Evolutionary conservation across 2,113 vertebrate species (phyloP).

Genomic region (Engraulis encrasicolus): DNA sequence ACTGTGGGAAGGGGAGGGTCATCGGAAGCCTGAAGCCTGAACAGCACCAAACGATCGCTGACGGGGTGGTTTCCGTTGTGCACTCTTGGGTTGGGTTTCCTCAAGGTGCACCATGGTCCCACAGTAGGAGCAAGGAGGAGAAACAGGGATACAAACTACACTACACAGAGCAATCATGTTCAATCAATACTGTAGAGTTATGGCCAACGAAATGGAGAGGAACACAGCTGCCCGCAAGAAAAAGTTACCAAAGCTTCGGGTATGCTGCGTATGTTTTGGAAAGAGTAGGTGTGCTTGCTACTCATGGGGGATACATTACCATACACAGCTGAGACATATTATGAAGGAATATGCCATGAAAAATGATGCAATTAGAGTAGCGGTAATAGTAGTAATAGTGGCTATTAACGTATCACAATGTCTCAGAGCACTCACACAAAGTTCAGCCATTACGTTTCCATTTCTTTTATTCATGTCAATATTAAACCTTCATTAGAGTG

Average conservation of each 20-base stretch:
- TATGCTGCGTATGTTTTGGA: no score
- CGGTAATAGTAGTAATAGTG: neutral
- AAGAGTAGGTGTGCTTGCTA: no score
- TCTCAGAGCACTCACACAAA: neutral
- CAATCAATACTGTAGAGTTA: constrained; percentile 33
- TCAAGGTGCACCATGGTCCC: constrained; percentile 56
- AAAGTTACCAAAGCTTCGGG: neutral
- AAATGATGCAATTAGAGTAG: no score
- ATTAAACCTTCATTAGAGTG: neutral
- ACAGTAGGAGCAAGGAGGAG: constrained; percentile 27
- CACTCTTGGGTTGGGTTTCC: constrained; percentile 70
- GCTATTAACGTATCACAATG: neutral
- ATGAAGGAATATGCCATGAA: no score
- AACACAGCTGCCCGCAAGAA: neutral
- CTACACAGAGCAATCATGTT: constrained; percentile 45
- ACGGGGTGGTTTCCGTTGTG: constrained; percentile 59
- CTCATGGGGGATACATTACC: no score
- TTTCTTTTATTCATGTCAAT: neutral
- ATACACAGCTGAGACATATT: no score
- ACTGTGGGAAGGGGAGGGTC: constrained; percentile 47
- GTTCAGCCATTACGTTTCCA: neutral
- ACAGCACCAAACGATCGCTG: constrained; percentile 47
- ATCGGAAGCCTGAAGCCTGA: constrained; percentile 52
- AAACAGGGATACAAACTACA: constrained; percentile 47
- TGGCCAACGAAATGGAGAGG: neutral